Evolutionary conservation across 1,140 invertebrate genomes (phyloP).

Genomic region (Drosophila paulistorum): DNA sequence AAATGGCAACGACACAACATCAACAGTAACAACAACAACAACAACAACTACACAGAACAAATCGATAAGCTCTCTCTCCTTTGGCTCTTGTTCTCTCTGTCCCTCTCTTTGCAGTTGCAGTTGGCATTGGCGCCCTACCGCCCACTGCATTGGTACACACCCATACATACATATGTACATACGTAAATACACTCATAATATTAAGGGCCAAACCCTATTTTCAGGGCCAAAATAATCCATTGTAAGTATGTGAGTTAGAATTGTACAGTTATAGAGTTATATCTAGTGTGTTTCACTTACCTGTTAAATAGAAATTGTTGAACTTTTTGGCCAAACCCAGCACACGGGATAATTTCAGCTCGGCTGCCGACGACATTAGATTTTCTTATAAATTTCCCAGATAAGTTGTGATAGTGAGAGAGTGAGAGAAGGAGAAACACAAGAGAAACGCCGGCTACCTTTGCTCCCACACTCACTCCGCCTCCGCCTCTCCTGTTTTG

Average conservation of each 20-base stretch:
- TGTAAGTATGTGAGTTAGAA: neutral
- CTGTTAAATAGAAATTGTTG: conserved; percentile 93
- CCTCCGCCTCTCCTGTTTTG: conserved; percentile 9
- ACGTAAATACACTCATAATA: conserved; percentile 21
- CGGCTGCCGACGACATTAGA: conserved; percentile 70
- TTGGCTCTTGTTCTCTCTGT: conserved; percentile 23
- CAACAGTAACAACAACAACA: conserved; percentile 35
- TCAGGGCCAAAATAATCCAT: conserved; percentile 33
- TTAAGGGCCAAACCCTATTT: conserved; percentile 48
- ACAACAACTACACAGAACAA: conserved; percentile 46
- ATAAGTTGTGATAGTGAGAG: neutral
- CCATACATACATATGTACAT: conserved; percentile 1
- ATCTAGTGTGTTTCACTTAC: conserved; percentile 83
- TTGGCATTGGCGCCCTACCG: conserved; percentile 50
- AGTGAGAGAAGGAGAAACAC: conserved; percentile 53
- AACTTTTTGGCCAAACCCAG: conserved; percentile 91
- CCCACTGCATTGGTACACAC: conserved; percentile 38
- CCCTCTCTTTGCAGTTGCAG: conserved; percentile 51
- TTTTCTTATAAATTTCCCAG: conserved; percentile 8
- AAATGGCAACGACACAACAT: conserved; percentile 46
- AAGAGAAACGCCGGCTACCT: conserved; percentile 50
- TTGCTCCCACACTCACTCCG: conserved; percentile 39
- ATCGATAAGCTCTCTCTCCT: conserved; percentile 49
- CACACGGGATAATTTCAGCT: conserved; percentile 86
- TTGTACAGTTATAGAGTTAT: conserved; percentile 2